Percentiles rank a stretch among this genome's conserved stretches.
Evolutionary conservation across 2,888 invertebrate genomes (phyloP).

Genomic region (Catocala fraxini): DNA sequence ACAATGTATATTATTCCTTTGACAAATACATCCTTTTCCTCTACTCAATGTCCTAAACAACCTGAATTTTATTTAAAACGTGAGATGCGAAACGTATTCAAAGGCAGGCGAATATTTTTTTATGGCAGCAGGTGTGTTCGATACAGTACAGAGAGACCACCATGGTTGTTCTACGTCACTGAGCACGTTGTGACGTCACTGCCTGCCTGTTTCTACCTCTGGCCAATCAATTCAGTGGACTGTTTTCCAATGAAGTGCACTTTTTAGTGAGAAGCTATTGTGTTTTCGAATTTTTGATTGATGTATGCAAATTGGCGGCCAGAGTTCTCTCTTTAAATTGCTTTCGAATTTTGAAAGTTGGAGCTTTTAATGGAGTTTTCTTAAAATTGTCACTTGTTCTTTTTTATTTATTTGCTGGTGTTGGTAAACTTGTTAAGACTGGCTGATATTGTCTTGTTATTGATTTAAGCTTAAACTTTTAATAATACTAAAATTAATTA

Average conservation of each 20-base stretch:
- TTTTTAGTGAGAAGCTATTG: slow-evolving; percentile 7
- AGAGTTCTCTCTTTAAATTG: neutral
- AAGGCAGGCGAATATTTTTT: slow-evolving; percentile 5
- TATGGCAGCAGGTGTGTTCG: slow-evolving; percentile 9
- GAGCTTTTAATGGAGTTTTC: no score
- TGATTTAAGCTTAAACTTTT: no score
- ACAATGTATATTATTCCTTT: neutral
- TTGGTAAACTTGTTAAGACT: no score
- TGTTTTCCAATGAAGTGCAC: slow-evolving; percentile 7
- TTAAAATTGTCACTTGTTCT: no score
- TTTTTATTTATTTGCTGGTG: no score
- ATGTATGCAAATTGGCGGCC: neutral
- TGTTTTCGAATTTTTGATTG: slow-evolving; percentile 3
- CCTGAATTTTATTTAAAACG: neutral
- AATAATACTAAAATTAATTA: no score
- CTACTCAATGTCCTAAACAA: neutral
- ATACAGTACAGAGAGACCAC: slow-evolving; percentile 2
- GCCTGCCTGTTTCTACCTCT: neutral
- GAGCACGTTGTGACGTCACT: slow-evolving; percentile 12
- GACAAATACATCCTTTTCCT: slow-evolving; percentile 1
- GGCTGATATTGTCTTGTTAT: no score
- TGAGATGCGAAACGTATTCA: neutral
- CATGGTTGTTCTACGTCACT: slow-evolving; percentile 8
- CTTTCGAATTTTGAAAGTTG: neutral
- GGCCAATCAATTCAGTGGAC: slow-evolving; percentile 13